Evolutionary conservation across 2,113 vertebrate species (phyloP), one percentile per base, ranked within the genome.

Genomic region (Ictalurus punctatus): DNA sequence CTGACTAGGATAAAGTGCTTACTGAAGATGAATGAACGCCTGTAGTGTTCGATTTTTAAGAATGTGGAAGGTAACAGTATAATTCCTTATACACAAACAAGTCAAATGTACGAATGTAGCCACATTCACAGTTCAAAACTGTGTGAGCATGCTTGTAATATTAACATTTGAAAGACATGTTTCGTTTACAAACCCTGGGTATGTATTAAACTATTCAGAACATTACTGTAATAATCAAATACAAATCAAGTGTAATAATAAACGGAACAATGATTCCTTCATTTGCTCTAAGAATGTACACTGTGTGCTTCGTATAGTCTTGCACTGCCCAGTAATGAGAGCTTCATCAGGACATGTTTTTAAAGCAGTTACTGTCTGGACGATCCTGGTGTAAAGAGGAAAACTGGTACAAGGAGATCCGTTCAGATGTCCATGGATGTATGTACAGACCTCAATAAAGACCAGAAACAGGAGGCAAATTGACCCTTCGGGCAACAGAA

Each of bases 391-490:
- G 82, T 16, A 84, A 76, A 78, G 58, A 78, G 69, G 13, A 44
- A 44, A 52, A 86, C 80, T 82, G 52, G 84, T 85, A 88, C 63
- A 91, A 86, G 78, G 44, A 86, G 34, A 65, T 76, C 71, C 76
- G 86, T 88, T 84, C 81, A 91, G 59, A 76, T 86, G 80, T n/a
- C 58, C n/a, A 61, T 92, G 91, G 87, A 90, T 91, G 92, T 94
- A 90, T 90, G 88, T 91, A 89, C 91, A 85, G 92, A 91, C 91
- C 90, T 91, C 92, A 74, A 93, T 87, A 92, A 90, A 93, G 84
- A 85, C 89, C 93, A 94, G 93, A 92, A 91, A 83, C 92, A 88
- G 93, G 88, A 92, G 92, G 93, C 93, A 86, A 93, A 90, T 89
- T 90, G 91, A 88, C 81, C 91, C 94, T 92, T 88, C 85, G 90